Evolutionary conservation across 2,888 invertebrate genomes (phyloP), one percentile per base, ranked within the genome.

Genomic region (Drepana falcataria): DNA sequence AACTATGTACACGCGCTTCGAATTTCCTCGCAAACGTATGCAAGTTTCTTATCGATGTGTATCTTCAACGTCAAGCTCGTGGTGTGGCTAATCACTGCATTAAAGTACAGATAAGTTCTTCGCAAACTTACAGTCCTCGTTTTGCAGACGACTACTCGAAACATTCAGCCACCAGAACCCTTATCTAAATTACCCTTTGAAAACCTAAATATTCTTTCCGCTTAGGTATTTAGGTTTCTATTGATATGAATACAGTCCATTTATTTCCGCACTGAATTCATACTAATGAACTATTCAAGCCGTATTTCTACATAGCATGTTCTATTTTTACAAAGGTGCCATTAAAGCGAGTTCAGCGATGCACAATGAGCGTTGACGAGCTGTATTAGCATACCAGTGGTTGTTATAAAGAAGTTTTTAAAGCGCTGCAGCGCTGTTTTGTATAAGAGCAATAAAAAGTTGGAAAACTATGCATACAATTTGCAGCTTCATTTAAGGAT

Each of bases 301-400:
- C 60, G 66, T 69, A 44, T 44, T 44, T 44, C 44, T 44, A 44
- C 44, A n/a, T 67, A 57, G 58, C 61, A 61, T 66, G 66, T 64
- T 56, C 54, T 57, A 61, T 71, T 74, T 71, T 70, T 66, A 58
- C 52, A 63, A 63, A 68, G 63, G 62, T 73, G 67, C 68, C 66
- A 64, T 66, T 69, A 71, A 71, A 68, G 65, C 59, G 51, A 57
- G 59, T 57, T 56, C 63, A 66, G 58, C 67, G 48, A 60, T 66
- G 56, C 75, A 86, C 85, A 87, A 86, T 85, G 58, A 77, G 35
- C 37, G 54, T 73, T 85, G 84, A 87, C 77, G 82, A 85, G 71
- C 66, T 55, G 62, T 71, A 81, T 81, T 83, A 82, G 77, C 83
- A 82, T 81, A 80, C 79, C 81, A 77, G 74, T 77, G 69, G 75